A percentile compares a stretch with the other conserved stretches of the same genome.
Evolutionary conservation across 2,113 vertebrate species (phyloP).

Genomic region (Cyanoramphus novaezelandiae): DNA sequence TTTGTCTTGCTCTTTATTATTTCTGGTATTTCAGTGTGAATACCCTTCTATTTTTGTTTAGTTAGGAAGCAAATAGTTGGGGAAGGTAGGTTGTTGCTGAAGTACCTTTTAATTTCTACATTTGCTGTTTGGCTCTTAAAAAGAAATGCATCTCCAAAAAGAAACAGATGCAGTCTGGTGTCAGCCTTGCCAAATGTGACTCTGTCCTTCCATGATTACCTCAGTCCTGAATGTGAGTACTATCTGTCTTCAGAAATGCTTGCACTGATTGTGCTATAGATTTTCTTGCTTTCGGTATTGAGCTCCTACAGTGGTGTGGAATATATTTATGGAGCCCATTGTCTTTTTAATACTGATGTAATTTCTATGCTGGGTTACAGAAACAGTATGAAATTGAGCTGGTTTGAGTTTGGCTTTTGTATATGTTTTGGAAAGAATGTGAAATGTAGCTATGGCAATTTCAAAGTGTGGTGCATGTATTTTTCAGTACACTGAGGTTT

Average conservation of each 20-base stretch:
- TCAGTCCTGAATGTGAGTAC: not conserved
- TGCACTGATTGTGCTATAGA: not conserved
- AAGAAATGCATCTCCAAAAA: not conserved
- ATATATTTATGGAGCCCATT: not conserved
- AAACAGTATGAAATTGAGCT: not conserved
- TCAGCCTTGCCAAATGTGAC: not conserved
- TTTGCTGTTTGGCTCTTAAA: not conserved
- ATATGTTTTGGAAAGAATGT: not conserved
- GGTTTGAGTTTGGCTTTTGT: not conserved
- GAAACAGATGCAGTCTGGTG: not conserved
- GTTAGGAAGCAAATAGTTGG: not conserved
- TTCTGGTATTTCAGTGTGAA: not conserved
- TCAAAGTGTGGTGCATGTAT: not conserved
- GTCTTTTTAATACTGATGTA: not conserved
- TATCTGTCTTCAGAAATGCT: not conserved
- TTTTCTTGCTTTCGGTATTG: not conserved
- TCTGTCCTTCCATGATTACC: accelerated
- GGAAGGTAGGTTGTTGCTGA: not conserved
- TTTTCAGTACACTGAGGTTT: not conserved
- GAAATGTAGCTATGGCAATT: not conserved
- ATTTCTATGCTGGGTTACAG: not conserved
- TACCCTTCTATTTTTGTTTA: not conserved
- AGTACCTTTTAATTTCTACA: not conserved
- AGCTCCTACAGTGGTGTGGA: not conserved
- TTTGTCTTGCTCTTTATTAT: not conserved